Evolutionary conservation across 2,113 vertebrate species (phyloP), one percentile per base, ranked within the genome.

Genomic region (Colossoma macropomum): DNA sequence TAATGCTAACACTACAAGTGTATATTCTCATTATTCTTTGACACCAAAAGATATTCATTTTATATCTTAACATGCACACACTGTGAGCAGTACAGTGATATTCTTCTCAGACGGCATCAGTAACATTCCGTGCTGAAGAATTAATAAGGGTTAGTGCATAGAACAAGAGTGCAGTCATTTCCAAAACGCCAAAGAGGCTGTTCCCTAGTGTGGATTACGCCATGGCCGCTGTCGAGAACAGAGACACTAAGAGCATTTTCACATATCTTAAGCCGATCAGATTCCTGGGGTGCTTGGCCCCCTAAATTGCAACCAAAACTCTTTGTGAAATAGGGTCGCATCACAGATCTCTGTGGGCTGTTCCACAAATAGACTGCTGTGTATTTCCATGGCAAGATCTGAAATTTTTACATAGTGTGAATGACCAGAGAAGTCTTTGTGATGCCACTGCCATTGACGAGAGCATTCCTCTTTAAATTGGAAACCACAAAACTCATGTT

Each of bases 31-130:
- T 72, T 81, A 78, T 60, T 69, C 70, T 79, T 76, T 54, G 81
- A 41, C 77, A 86, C 80, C 75, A 70, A 79, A 75, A 82, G 50
- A 54, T 75, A 17, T 45, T 34, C 15, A 45, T 74, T 65, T 59
- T 79, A 75, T 66, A 68, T 63, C 70, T 45, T 79, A 80, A 83
- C 81, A 86, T 83, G 85, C 85, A 80, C 80, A 75, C 84, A 79
- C 84, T 70, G 80, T 82, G 80, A 73, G 62, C 84, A 56, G 72
- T 63, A 81, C 60, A 52, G 79, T 78, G 84, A 74, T 69, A 23
- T 82, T 30, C 30, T 66, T 75, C 73, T 82, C 72, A 69, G 65
- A 78, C 74, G 54, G 41, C 38, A 82, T 74, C 75, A 69, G 66
- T 56, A 77, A 78, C 79, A 59, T 72, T 77, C 69, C 52, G 84